Conservation (phyloP, 1,140 invertebrate species). For the Drosophila pachea region DNA sequence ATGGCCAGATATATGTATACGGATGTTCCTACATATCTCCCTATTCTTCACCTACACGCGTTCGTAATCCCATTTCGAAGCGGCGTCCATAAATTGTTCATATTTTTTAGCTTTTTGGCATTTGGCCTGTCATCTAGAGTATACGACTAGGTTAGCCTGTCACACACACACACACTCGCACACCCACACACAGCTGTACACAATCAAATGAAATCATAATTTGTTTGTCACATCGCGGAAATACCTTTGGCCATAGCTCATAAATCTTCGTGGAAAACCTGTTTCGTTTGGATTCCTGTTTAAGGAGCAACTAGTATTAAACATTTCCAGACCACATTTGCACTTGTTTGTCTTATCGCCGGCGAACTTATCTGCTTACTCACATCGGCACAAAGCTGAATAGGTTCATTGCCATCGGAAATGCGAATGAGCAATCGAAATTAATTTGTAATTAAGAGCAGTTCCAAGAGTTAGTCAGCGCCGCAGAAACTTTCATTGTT, state of each 20-base stretch:
- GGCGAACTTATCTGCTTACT: slow-evolving; percentile 44
- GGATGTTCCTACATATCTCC: slow-evolving; percentile 5
- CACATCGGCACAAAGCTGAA: slow-evolving; percentile 38
- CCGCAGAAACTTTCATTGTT: slow-evolving; percentile 46
- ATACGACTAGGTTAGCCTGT: slow-evolving; percentile 29
- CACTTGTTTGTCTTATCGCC: slow-evolving; percentile 30
- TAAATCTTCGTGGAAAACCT: slow-evolving; percentile 31
- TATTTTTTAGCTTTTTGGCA: slow-evolving; percentile 44
- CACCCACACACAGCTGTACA: slow-evolving; percentile 66
- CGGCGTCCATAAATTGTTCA: slow-evolving; percentile 66
- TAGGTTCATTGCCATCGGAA: slow-evolving; percentile 41
- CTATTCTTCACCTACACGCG: slow-evolving; percentile 64
- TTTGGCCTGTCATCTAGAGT: slow-evolving; percentile 36
- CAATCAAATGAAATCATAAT: slow-evolving; percentile 47
- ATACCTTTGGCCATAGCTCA: slow-evolving; percentile 33
- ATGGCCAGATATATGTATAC: neutral
- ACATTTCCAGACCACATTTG: neutral
- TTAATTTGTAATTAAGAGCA: slow-evolving; percentile 56
- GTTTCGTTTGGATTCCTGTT: slow-evolving; percentile 41
- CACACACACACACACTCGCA: slow-evolving; percentile 50
- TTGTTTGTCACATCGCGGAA: slow-evolving; percentile 30
- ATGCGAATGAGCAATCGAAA: slow-evolving; percentile 50
- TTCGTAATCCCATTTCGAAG: slow-evolving; percentile 64
- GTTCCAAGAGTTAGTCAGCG: slow-evolving; percentile 29
- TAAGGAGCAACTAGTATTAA: slow-evolving; percentile 32